Evolutionary conservation across 2,888 invertebrate genomes (phyloP).

Genomic region (Leptodirus hochenwartii): DNA sequence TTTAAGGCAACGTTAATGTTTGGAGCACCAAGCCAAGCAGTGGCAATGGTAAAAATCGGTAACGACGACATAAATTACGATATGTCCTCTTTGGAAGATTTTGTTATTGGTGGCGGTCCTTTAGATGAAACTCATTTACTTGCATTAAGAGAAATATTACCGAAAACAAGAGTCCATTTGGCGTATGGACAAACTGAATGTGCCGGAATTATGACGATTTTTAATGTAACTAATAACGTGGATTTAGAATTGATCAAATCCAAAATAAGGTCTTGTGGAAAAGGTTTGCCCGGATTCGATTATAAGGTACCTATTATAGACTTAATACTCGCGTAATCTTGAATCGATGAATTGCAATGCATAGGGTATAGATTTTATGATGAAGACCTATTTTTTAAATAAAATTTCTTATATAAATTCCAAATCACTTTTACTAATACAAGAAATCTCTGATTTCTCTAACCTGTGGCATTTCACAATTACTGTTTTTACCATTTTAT

Average conservation of each 20-base stretch:
- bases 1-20: slow-evolving; percentile 12
- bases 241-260: too few species aligned
- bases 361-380: too few species aligned
- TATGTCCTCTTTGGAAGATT: slow-evolving; percentile 17
- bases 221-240: too few species aligned
- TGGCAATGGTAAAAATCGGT: slow-evolving; percentile 17
- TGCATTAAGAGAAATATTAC: slow-evolving; percentile 20
- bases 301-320: too few species aligned
- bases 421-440: too few species aligned
- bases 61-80: slow-evolving; percentile 21
- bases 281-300: slow-evolving; percentile 7
- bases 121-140: slow-evolving; percentile 16
- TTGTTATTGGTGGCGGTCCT: slow-evolving; percentile 19
- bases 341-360: too few species aligned
- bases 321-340: too few species aligned
- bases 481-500: too few species aligned
- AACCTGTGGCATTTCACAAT: too few species aligned
- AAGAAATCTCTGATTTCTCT: too few species aligned
- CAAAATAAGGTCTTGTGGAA: slow-evolving; percentile 8
- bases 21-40: slow-evolving; percentile 17
- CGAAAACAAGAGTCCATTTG: slow-evolving; percentile 19
- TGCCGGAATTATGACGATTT: slow-evolving; percentile 18
- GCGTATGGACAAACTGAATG: slow-evolving; percentile 24
- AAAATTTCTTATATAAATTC: too few species aligned
- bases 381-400: too few species aligned